phyloP scores from a whole-genome alignment of 2,113 vertebrate genomes.

The Himantopus leucocephalus region DNA sequence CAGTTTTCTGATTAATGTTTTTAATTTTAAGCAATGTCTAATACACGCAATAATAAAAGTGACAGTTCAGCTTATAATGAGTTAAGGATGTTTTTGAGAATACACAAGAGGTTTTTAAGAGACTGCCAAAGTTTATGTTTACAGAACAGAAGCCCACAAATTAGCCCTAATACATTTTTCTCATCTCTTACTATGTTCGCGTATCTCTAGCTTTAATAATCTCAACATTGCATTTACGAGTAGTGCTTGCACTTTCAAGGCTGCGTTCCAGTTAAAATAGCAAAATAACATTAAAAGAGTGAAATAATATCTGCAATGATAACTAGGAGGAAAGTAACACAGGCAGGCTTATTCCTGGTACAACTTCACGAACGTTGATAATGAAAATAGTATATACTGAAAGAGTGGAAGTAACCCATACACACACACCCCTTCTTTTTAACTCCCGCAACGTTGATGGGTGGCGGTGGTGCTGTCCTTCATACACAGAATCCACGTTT shows the following conservation, averaged over 20 bases:
- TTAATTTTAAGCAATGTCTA: conserved; percentile 81
- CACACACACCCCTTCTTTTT: background rate
- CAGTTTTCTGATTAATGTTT: conserved; percentile 82
- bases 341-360: background rate
- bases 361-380: background rate
- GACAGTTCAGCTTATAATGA: conserved; percentile 75
- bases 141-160: conserved; percentile 60
- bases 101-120: conserved; percentile 68
- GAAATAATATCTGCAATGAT: conserved; percentile 3
- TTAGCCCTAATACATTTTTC: conserved; percentile 68
- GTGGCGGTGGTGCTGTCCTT: background rate
- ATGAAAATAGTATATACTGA: background rate
- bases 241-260: background rate
- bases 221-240: background rate
- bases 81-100: conserved; percentile 74
- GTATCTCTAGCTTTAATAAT: conserved; percentile 45
- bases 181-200: conserved; percentile 34
- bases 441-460: background rate
- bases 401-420: background rate
- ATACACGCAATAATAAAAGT: conserved; percentile 81
- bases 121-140: conserved; percentile 66
- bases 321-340: background rate
- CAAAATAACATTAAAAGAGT: background rate
- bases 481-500: background rate
- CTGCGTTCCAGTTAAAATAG: background rate